Evolutionary conservation across 2,113 vertebrate species (phyloP).

Genomic region (Centropus bengalensis): DNA sequence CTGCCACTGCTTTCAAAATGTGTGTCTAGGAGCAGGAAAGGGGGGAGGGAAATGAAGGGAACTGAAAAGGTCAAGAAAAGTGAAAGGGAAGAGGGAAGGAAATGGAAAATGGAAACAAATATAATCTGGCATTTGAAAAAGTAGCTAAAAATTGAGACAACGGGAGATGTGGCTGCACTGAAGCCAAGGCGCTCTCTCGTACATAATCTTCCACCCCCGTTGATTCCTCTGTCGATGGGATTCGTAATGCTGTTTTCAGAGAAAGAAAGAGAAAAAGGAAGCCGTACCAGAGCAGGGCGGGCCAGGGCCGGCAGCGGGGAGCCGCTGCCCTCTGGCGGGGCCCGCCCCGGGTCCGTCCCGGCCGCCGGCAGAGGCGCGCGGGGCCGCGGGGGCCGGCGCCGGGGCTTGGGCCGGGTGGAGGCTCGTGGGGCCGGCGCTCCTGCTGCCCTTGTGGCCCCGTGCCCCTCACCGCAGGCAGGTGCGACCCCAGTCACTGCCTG

Average conservation of each 20-base stretch:
- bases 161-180: background rate
- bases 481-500: background rate
- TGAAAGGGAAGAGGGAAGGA: too few species aligned
- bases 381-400: too few species aligned
- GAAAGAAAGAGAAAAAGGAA: too few species aligned
- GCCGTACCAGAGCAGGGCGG: too few species aligned
- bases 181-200: background rate
- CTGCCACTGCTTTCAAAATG: background rate
- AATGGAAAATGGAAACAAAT: background rate
- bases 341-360: too few species aligned
- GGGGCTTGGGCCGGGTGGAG: too few species aligned
- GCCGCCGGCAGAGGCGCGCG: too few species aligned
- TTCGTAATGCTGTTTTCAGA: background rate
- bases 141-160: accelerated
- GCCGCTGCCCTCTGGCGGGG: constrained; percentile 17
- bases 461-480: background rate
- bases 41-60: background rate
- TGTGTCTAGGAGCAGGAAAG: background rate
- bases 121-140: background rate
- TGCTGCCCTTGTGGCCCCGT: background rate
- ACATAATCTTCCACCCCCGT: accelerated
- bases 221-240: background rate
- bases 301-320: background rate
- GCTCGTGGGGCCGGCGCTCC: background rate
- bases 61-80: too few species aligned